These are phyloP conservation scores for Sarcophaga subvicina DNA, from an alignment of 2,888 invertebrate species.

Conservation along the genomic window DNA sequence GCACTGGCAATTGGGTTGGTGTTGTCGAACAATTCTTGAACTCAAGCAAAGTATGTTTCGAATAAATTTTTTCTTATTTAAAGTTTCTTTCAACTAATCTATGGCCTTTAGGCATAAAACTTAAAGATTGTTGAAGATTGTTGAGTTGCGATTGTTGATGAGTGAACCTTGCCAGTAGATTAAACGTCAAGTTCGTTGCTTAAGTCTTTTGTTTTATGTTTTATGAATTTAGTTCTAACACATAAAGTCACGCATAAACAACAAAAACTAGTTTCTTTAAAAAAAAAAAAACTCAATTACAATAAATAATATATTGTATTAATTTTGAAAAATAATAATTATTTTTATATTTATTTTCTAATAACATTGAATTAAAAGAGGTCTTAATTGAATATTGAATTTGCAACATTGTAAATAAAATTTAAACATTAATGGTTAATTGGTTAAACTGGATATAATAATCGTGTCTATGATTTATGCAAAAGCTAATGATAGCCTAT, in stretches of 20 bases:
- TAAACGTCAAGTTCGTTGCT: slow-evolving; percentile 61
- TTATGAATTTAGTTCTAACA: slow-evolving; percentile 30
- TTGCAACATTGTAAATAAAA: too few relatives aligned
- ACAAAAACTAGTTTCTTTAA: slow-evolving; percentile 41
- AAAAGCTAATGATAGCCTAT: too few relatives aligned
- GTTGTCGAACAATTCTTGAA: too few relatives aligned
- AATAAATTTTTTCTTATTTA: neutral
- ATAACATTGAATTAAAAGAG: slow-evolving; percentile 48
- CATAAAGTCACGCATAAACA: neutral
- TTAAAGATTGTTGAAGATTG: slow-evolving; percentile 28
- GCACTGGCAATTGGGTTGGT: too few relatives aligned
- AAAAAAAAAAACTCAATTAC: too few relatives aligned
- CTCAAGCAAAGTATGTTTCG: too few relatives aligned
- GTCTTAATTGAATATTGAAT: slow-evolving; percentile 49
- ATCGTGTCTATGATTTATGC: too few relatives aligned
- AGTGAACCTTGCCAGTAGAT: slow-evolving; percentile 30
- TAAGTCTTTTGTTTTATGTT: slow-evolving; percentile 46
- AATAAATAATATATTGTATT: too few relatives aligned
- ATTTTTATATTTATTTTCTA: slow-evolving; percentile 23
- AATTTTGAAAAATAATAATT: slow-evolving; percentile 10
- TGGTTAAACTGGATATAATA: too few relatives aligned
- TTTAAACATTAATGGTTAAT: too few relatives aligned
- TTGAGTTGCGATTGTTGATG: neutral
- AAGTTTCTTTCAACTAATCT: slow-evolving; percentile 11
- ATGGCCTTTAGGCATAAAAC: slow-evolving; percentile 22